A percentile compares a stretch with the other conserved stretches of the same genome.
phyloP scores from a whole-genome alignment of 2,113 vertebrate species.

The Alexandromys fortis region DNA sequence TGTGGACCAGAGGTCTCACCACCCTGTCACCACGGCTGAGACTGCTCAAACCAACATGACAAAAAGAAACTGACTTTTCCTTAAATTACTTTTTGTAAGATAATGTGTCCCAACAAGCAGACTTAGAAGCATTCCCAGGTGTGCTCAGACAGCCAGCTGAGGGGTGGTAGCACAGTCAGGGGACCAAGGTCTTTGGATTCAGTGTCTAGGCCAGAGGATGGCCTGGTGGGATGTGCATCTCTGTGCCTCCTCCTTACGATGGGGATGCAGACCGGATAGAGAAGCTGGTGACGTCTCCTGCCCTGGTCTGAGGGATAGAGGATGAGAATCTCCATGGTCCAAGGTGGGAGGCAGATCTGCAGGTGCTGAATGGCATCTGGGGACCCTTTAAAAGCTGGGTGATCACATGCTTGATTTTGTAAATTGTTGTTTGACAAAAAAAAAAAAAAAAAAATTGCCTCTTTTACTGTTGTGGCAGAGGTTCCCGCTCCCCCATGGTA shows the following conservation, averaged over 20 bases:
- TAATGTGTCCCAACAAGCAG: background rate
- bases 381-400: background rate
- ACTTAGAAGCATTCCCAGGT: rapidly evolving
- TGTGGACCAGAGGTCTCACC: background rate
- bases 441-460: rapidly evolving
- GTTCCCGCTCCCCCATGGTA: background rate
- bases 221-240: background rate
- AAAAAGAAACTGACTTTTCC: background rate
- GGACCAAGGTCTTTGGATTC: background rate
- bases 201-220: background rate
- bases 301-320: background rate
- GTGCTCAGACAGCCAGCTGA: background rate
- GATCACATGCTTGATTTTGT: background rate
- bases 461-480: background rate
- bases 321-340: background rate
- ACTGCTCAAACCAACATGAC: background rate
- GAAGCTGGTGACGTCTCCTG: background rate
- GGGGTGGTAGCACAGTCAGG: background rate
- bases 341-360: too few relatives aligned
- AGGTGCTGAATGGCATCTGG: rapidly evolving
- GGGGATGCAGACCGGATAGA: background rate
- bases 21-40: background rate
- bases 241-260: background rate
- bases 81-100: background rate
- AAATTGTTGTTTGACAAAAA: background rate